These are phyloP conservation scores for Nipponia nippon DNA, from an alignment of 2,113 vertebrate genomes.

Conservation along the genomic window DNA sequence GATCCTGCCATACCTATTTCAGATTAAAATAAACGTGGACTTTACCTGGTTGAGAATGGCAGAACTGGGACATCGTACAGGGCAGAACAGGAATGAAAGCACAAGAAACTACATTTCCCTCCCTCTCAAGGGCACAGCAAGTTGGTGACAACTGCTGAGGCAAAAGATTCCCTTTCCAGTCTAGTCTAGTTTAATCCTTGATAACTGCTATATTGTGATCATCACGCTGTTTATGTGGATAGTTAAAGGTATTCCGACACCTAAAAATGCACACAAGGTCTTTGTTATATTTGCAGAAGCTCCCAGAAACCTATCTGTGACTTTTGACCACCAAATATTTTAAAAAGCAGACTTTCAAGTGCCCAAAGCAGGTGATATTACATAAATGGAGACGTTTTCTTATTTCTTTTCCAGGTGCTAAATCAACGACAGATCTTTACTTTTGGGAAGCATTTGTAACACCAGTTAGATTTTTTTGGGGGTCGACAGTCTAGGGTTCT, in stretches of 20 bases:
- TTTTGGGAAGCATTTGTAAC: neutral
- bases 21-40: neutral
- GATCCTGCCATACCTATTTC: neutral
- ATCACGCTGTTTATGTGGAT: accelerated
- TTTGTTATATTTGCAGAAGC: neutral
- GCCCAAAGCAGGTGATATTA: neutral
- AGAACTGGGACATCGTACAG: accelerated
- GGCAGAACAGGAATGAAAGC: neutral
- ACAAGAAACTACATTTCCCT: neutral
- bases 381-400: neutral
- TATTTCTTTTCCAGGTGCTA: neutral
- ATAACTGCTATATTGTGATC: neutral
- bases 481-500: neutral
- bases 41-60: neutral
- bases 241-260: neutral
- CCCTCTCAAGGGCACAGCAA: neutral
- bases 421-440: neutral
- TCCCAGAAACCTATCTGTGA: neutral
- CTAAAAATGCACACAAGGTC: neutral
- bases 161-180: no score
- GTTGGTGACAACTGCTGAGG: neutral
- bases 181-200: neutral
- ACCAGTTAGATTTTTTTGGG: neutral
- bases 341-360: neutral
- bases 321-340: neutral